phyloP scores from a whole-genome alignment of 2,797 vertebrate genomes.

The Cephalopachus bancanus region DNA sequence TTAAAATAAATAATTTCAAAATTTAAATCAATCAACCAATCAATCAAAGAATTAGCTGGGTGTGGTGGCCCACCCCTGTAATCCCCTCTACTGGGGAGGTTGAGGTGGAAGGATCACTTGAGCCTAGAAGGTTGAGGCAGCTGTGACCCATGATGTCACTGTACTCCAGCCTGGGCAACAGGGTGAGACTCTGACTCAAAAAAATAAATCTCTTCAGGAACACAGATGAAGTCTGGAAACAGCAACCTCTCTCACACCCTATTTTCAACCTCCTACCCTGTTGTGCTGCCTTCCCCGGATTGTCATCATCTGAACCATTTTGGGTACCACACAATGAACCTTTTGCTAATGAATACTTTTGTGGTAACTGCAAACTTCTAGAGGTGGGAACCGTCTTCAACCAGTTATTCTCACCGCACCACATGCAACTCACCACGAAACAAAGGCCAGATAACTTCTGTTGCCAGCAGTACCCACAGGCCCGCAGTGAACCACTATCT shows the following conservation, averaged over 20 bases:
- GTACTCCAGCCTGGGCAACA: too few relatives aligned
- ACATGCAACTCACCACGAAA: not conserved
- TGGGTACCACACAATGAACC: not conserved
- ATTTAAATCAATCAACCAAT: too few relatives aligned
- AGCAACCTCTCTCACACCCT: not conserved
- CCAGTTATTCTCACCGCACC: accelerated
- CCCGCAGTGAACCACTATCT: not conserved
- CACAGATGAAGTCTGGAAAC: not conserved
- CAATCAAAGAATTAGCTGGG: too few relatives aligned
- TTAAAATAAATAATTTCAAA: too few relatives aligned
- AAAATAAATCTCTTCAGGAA: not conserved
- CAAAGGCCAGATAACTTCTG: not conserved
- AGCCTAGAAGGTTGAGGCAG: too few relatives aligned
- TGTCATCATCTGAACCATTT: not conserved
- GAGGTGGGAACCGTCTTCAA: not conserved
- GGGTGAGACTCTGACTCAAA: too few relatives aligned
- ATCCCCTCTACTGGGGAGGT: too few relatives aligned
- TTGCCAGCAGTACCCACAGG: not conserved
- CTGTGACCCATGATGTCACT: too few relatives aligned
- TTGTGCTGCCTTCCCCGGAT: accelerated
- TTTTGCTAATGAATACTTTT: not conserved
- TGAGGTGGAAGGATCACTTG: too few relatives aligned
- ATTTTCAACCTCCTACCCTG: not conserved
- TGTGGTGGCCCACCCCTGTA: too few relatives aligned
- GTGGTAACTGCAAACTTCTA: not conserved